These are phyloP conservation scores for Actias luna DNA, from an alignment of 2,888 invertebrate species.

Conservation along the genomic window DNA sequence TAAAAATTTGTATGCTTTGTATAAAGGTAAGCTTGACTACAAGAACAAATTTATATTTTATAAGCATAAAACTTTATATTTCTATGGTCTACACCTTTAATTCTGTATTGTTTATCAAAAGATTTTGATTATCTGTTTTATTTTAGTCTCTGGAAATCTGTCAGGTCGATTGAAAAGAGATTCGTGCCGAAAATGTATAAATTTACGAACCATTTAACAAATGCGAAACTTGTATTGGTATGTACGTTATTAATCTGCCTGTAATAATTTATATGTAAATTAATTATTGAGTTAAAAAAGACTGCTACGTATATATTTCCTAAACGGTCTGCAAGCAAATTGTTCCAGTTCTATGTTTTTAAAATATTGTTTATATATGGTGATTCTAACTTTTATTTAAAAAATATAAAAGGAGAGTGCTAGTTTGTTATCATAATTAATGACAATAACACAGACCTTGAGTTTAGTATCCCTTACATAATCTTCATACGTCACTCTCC, in stretches of 20 bases:
- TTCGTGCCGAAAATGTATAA: slow-evolving; percentile 76
- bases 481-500: slow-evolving; percentile 62
- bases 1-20: too few species aligned
- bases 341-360: not conserved
- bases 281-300: not conserved
- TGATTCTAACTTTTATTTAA: not conserved
- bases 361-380: not conserved
- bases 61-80: too few species aligned
- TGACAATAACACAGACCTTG: slow-evolving; percentile 41
- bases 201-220: slow-evolving; percentile 70
- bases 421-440: slow-evolving; percentile 19
- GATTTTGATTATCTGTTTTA: not conserved
- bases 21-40: too few species aligned
- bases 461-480: slow-evolving; percentile 73
- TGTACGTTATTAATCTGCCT: slow-evolving; percentile 30
- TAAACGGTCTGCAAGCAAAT: not conserved
- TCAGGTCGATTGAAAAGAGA: slow-evolving; percentile 64
- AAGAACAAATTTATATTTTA: too few species aligned
- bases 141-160: slow-evolving; percentile 62
- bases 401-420: not conserved
- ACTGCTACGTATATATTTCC: not conserved
- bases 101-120: slow-evolving; percentile 3
- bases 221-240: slow-evolving; percentile 70
- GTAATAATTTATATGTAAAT: not conserved
- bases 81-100: not conserved